phyloP scores from a whole-genome alignment of 2,113 vertebrate genomes.

The Xiphias gladius region DNA sequence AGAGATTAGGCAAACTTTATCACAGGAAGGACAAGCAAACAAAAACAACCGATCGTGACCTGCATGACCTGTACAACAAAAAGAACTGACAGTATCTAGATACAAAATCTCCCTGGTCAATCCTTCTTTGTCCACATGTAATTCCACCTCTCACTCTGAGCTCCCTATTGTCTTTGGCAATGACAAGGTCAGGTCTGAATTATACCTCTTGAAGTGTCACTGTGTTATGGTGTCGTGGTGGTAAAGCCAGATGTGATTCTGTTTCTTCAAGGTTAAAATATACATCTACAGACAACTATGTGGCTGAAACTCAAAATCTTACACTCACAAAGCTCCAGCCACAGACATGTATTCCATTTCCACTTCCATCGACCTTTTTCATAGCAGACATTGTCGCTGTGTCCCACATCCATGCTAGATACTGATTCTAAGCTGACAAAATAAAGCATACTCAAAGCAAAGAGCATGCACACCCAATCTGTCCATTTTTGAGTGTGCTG shows the following conservation, averaged over 20 bases:
- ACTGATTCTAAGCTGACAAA: not conserved
- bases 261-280: not conserved
- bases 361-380: too few relatives aligned
- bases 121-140: constrained; percentile 2
- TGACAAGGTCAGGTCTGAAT: not conserved
- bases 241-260: not conserved
- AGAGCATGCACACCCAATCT: not conserved
- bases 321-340: not conserved
- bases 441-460: not conserved
- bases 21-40: not conserved
- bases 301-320: not conserved
- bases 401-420: not conserved
- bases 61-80: constrained; percentile 1
- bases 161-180: constrained; percentile 1
- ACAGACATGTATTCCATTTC: not conserved
- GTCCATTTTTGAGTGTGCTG: not conserved
- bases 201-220: not conserved
- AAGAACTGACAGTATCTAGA: constrained; percentile 1
- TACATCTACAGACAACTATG: not conserved
- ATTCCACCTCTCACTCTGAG: constrained; percentile 10
- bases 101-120: constrained; percentile 3
- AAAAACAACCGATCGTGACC: not conserved
- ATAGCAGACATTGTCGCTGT: not conserved
- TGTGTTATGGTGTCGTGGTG: not conserved
- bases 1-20: not conserved